phyloP scores from a whole-genome alignment of 2,888 invertebrate species.

The Parnassius apollo region DNA sequence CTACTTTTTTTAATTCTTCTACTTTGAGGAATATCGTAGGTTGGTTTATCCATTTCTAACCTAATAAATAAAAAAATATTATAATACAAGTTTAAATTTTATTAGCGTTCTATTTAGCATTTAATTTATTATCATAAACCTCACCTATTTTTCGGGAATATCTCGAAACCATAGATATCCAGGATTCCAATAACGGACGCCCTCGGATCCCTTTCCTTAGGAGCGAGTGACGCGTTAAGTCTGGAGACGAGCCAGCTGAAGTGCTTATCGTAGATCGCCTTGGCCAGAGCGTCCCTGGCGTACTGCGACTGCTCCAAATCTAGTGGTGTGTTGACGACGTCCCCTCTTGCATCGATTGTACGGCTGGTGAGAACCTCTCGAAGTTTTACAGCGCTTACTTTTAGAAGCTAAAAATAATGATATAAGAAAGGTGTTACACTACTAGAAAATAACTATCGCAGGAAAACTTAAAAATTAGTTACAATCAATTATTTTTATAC shows the following conservation, averaged over 20 bases:
- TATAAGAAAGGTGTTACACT: too few relatives aligned
- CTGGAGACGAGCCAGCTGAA: slow-evolving; percentile 94
- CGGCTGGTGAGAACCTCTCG: slow-evolving; percentile 89
- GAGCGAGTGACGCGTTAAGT: slow-evolving; percentile 88
- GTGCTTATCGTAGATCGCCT: slow-evolving; percentile 94
- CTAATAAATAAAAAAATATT: too few relatives aligned
- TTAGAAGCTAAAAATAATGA: slow-evolving; percentile 83
- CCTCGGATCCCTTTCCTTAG: slow-evolving; percentile 76
- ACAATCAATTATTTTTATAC: too few relatives aligned
- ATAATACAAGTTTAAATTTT: too few relatives aligned
- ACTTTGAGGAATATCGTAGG: too few relatives aligned
- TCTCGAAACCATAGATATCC: slow-evolving; percentile 97
- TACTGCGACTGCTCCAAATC: slow-evolving; percentile 91
- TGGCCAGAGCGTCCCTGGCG: slow-evolving; percentile 94
- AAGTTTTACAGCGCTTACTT: slow-evolving; percentile 84
- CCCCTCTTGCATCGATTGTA: slow-evolving; percentile 92
- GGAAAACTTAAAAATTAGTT: too few relatives aligned
- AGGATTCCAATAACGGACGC: slow-evolving; percentile 92
- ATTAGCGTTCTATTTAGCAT: too few relatives aligned
- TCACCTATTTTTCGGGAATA: slow-evolving; percentile 93
- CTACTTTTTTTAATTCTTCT: too few relatives aligned
- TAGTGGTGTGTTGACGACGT: slow-evolving; percentile 90
- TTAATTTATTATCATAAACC: slow-evolving; percentile 16
- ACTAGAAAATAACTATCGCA: too few relatives aligned
- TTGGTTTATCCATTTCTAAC: too few relatives aligned